phyloP scores from a whole-genome alignment of 2,113 vertebrate genomes.

The Jacana jacana region DNA sequence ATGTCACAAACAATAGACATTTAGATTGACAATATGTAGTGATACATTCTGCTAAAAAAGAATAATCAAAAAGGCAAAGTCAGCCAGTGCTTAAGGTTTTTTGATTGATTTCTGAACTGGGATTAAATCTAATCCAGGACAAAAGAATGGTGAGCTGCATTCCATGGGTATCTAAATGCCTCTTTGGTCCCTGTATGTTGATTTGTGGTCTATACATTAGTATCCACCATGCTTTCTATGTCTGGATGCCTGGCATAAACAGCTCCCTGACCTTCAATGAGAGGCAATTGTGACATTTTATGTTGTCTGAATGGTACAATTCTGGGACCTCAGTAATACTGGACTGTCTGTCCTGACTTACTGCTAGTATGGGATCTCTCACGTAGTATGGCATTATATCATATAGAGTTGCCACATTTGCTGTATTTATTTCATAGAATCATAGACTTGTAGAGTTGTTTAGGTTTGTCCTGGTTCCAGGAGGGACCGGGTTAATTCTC shows the following conservation, averaged over 20 bases:
- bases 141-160: background rate
- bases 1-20: background rate
- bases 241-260: background rate
- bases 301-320: background rate
- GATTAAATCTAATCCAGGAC: background rate
- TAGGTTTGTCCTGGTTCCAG: no score
- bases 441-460: background rate
- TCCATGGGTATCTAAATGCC: fast-evolving
- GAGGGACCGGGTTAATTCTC: no score
- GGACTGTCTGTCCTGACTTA: background rate
- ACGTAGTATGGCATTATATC: background rate
- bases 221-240: background rate
- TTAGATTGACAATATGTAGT: background rate
- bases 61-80: background rate
- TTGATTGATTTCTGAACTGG: background rate
- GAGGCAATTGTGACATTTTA: no score
- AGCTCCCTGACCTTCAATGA: background rate
- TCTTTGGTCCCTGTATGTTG: background rate
- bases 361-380: background rate
- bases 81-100: background rate
- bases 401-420: background rate
- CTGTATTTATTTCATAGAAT: background rate
- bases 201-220: background rate
- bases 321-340: background rate
- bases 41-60: background rate